phyloP scores from a whole-genome alignment of 2,888 invertebrate genomes.

The Axea sp. region DNA sequence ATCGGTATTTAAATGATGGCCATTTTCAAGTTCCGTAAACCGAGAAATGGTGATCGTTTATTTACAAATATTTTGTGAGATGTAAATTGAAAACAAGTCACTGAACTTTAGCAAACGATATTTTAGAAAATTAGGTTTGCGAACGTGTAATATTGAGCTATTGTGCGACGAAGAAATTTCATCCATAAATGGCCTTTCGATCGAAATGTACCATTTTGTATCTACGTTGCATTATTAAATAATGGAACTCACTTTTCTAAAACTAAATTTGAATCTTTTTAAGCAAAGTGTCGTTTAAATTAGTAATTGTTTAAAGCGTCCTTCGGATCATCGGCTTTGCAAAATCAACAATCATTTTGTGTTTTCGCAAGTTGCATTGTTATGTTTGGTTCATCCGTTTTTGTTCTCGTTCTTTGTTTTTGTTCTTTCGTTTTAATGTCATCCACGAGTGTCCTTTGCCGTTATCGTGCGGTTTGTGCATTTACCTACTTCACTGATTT shows the following conservation, averaged over 20 bases:
- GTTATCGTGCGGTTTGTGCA: conserved; percentile 68
- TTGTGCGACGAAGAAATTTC: conserved; percentile 16
- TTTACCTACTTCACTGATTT: conserved; percentile 67
- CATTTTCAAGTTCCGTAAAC: conserved; percentile 6
- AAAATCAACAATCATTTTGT: conserved; percentile 23
- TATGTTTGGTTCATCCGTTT: conserved; percentile 1
- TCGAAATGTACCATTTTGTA: neutral
- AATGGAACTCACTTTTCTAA: neutral
- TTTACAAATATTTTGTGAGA: conserved; percentile 12
- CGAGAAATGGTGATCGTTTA: conserved; percentile 2
- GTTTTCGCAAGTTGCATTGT: conserved; percentile 12
- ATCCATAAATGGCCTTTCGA: conserved; percentile 6
- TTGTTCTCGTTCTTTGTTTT: conserved; percentile 1
- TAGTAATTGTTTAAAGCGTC: too few species aligned
- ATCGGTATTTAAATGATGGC: conserved; percentile 22
- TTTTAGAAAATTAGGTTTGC: conserved; percentile 8
- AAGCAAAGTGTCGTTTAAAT: neutral
- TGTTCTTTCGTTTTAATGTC: conserved; percentile 28
- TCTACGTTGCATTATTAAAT: conserved; percentile 3
- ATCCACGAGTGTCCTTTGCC: conserved; percentile 44
- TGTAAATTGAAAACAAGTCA: conserved; percentile 7
- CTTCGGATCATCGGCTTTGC: neutral
- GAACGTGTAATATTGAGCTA: conserved; percentile 5
- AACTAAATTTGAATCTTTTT: neutral
- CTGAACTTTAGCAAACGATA: conserved; percentile 11